These are phyloP conservation scores for Ephestia elutella DNA, from an alignment of 1,140 invertebrate genomes.

Conservation along the genomic window DNA sequence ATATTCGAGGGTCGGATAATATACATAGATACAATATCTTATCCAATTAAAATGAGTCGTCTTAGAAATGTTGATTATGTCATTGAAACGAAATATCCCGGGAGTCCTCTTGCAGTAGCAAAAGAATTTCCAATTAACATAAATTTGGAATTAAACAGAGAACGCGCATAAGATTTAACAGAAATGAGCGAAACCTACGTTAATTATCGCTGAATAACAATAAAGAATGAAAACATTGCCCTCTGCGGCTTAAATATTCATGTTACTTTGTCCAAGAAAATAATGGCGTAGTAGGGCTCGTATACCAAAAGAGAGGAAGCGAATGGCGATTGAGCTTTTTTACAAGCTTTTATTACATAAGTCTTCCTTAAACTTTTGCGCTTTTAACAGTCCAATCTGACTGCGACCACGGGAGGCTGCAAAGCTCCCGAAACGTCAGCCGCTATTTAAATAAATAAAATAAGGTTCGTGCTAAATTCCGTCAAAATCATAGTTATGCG, in stretches of 20 bases:
- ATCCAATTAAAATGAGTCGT: too few relatives aligned
- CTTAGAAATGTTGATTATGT: conserved; percentile 2
- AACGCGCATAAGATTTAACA: not conserved
- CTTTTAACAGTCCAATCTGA: too few relatives aligned
- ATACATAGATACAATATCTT: too few relatives aligned
- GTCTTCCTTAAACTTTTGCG: too few relatives aligned
- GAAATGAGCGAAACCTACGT: not conserved
- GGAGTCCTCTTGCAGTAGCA: not conserved
- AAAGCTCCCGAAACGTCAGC: too few relatives aligned
- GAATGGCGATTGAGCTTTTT: too few relatives aligned
- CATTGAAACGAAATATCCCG: not conserved
- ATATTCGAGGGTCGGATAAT: too few relatives aligned
- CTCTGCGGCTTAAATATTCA: conserved; percentile 22
- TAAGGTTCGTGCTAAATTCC: too few relatives aligned
- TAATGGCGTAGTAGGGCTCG: conserved; percentile 4
- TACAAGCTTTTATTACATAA: too few relatives aligned
- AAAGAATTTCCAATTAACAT: not conserved
- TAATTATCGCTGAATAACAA: conserved; percentile 21
- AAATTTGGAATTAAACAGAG: not conserved
- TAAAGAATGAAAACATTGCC: conserved; percentile 15
- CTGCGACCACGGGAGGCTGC: too few relatives aligned
- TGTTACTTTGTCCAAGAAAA: conserved; percentile 13
- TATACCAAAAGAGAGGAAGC: not conserved
- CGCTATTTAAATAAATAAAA: too few relatives aligned
- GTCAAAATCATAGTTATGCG: too few relatives aligned